Conservation (phyloP, 1,140 invertebrate species). For the Lordiphosa clarofinis region DNA sequence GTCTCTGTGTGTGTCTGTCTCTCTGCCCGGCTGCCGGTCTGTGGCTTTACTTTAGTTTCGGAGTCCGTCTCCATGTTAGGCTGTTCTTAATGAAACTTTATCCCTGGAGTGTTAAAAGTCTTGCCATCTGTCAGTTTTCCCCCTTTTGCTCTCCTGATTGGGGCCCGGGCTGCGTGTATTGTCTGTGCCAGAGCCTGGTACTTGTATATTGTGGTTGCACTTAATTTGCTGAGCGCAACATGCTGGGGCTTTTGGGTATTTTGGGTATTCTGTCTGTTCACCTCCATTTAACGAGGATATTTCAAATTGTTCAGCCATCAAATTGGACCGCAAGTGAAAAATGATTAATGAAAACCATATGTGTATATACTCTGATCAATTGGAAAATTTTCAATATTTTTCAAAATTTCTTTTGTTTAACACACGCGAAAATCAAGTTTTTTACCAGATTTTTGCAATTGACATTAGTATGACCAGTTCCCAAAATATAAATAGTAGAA, state of each 20-base stretch:
- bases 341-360: too few species aligned
- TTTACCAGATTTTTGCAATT: too few species aligned
- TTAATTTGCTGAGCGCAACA: slow-evolving; percentile 42
- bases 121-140: slow-evolving; percentile 48
- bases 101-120: slow-evolving; percentile 72
- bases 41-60: slow-evolving; percentile 50
- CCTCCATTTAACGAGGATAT: not conserved
- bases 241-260: not conserved
- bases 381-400: too few species aligned
- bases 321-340: not conserved
- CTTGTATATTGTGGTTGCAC: slow-evolving; percentile 32
- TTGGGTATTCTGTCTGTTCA: not conserved
- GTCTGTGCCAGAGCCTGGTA: slow-evolving; percentile 12
- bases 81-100: slow-evolving; percentile 75
- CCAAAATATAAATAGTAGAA: too few species aligned
- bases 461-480: too few species aligned
- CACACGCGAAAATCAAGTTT: too few species aligned
- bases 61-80: slow-evolving; percentile 35
- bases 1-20: slow-evolving; percentile 9
- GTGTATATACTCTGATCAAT: too few species aligned
- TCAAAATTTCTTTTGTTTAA: too few species aligned
- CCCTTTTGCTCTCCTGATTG: slow-evolving; percentile 17
- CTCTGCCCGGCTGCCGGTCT: slow-evolving; percentile 14
- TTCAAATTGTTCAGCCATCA: not conserved
- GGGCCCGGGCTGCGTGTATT: slow-evolving; percentile 19